Conservation (phyloP, 1,140 invertebrate species). For the Cydia splendana region DNA sequence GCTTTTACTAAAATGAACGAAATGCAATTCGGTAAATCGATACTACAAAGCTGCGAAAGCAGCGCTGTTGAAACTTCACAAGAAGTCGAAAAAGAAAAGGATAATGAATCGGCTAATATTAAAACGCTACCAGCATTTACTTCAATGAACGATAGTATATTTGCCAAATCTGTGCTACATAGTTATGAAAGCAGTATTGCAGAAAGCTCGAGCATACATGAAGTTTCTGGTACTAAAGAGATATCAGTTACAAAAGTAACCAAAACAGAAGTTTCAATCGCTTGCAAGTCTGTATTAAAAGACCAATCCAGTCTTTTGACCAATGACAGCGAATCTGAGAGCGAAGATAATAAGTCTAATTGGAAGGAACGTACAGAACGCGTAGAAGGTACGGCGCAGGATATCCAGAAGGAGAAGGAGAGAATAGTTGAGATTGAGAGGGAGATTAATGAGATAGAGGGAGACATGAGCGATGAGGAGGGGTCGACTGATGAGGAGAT, state of each 20-base stretch:
- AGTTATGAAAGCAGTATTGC: constrained; percentile 48
- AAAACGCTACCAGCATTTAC: constrained; percentile 40
- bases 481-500: constrained; percentile 40
- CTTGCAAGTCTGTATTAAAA: constrained; percentile 55
- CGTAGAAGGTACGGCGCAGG: constrained; percentile 43
- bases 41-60: constrained; percentile 53
- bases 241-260: too few relatives aligned
- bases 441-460: constrained; percentile 71
- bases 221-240: constrained; percentile 6
- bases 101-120: not conserved
- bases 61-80: constrained; percentile 45
- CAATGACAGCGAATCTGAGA: constrained; percentile 62
- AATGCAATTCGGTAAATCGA: constrained; percentile 50
- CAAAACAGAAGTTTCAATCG: constrained; percentile 22
- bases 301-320: constrained; percentile 64
- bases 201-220: constrained; percentile 33
- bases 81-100: constrained; percentile 12
- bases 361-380: constrained; percentile 35
- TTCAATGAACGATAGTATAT: constrained; percentile 44
- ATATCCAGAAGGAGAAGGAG: constrained; percentile 69
- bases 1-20: constrained; percentile 56
- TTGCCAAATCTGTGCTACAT: constrained; percentile 46
- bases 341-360: constrained; percentile 41
- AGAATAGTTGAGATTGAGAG: constrained; percentile 68
- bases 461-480: constrained; percentile 45